These are phyloP conservation scores for Otus sunia DNA, from an alignment of 2,113 vertebrate species.

Conservation along the genomic window DNA sequence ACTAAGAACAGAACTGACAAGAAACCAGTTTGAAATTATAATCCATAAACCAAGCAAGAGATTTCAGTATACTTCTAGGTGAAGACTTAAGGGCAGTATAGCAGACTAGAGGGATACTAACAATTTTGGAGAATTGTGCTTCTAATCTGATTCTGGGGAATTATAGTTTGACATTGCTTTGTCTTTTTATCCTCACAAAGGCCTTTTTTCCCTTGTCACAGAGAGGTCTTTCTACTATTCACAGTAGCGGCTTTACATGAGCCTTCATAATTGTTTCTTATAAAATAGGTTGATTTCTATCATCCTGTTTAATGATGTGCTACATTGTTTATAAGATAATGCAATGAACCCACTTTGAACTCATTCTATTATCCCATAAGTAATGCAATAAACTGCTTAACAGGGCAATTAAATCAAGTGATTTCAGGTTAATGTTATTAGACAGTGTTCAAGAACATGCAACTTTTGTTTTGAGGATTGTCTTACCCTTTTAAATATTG, in stretches of 20 bases:
- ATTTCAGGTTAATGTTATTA: conserved; percentile 58
- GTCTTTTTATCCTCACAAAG: not conserved
- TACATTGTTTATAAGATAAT: conserved; percentile 63
- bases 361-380: conserved; percentile 47
- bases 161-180: not conserved
- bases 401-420: conserved; percentile 52
- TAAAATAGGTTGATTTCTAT: conserved; percentile 62
- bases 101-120: not conserved
- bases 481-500: conserved; percentile 44
- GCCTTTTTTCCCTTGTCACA: not conserved
- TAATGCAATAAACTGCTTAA: conserved; percentile 61
- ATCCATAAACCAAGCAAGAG: not conserved
- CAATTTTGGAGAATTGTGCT: not conserved
- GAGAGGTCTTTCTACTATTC: not conserved
- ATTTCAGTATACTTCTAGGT: not conserved
- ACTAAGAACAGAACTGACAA: not conserved
- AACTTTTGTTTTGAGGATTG: conserved; percentile 29
- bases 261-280: conserved; percentile 48
- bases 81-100: not conserved
- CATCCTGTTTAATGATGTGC: conserved; percentile 56
- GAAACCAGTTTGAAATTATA: not conserved
- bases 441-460: conserved; percentile 4
- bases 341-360: conserved; percentile 51
- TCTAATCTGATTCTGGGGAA: conserved; percentile 26
- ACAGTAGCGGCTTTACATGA: not conserved